Conservation (phyloP, 2,888 invertebrate species). For the Dendrolimus houi region DNA sequence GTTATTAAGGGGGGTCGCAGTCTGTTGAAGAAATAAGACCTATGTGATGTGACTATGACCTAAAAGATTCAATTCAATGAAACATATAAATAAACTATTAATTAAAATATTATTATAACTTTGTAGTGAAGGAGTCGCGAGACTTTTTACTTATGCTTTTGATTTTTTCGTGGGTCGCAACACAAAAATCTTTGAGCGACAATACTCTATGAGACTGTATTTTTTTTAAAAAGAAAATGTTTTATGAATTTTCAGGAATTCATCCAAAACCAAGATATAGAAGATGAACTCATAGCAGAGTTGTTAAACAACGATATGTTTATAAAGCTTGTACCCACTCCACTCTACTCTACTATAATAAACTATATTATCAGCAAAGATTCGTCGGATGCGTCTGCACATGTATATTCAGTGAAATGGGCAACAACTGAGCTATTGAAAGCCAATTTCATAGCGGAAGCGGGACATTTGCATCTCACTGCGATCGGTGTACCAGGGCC, state of each 20-base stretch:
- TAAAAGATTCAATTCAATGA: too few relatives aligned
- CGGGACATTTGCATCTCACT: constrained; percentile 50
- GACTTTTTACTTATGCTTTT: too few relatives aligned
- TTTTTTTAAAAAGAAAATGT: too few relatives aligned
- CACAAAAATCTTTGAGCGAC: too few relatives aligned
- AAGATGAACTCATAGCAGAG: constrained; percentile 49
- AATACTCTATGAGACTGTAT: too few relatives aligned
- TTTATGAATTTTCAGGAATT: constrained; percentile 31
- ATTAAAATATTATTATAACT: too few relatives aligned
- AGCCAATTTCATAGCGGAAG: constrained; percentile 49
- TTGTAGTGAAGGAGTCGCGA: too few relatives aligned
- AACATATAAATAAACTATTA: too few relatives aligned
- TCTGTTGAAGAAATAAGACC: too few relatives aligned
- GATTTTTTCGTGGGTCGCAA: too few relatives aligned
- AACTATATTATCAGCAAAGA: constrained; percentile 40
- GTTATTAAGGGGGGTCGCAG: too few relatives aligned
- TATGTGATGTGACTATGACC: too few relatives aligned
- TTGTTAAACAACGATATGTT: constrained; percentile 54
- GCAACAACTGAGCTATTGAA: constrained; percentile 39
- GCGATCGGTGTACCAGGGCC: constrained; percentile 41
- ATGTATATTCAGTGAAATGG: constrained; percentile 40
- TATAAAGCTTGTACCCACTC: constrained; percentile 45
- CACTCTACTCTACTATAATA: constrained; percentile 41
- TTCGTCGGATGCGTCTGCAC: constrained; percentile 9
- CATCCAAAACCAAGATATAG: constrained; percentile 35